Evolutionary conservation across 2,797 vertebrate species (phyloP), one percentile per base, ranked within the genome.

Genomic region (Halcyon leucocephala): DNA sequence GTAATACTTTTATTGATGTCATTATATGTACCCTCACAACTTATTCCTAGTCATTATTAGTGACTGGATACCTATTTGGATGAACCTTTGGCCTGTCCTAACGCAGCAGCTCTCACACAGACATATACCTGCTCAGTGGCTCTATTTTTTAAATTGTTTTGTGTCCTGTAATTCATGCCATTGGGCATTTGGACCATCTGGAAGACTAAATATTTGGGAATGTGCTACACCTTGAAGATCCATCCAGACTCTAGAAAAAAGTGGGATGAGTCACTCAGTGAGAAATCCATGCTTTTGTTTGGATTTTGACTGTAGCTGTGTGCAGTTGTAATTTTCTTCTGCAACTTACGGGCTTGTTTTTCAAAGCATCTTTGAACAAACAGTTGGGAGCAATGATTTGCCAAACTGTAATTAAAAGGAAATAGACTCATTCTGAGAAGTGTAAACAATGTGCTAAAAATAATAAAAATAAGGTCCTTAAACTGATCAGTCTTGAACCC

Each of bases 321-420:
- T 73, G 66, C 62, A 66, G 58, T 90, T 82, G 58, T 48, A 54
- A 65, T 96, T 74, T 93, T 71, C 76, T 71, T 91, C 70, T 81
- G 33, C 35, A 88, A 93, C 89, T 90, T 91, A 39, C 69, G 74
- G 61, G 39, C 66, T 94, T 93, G 66, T 95, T 95, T 96, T 95
- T 91, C 44, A 46, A 74, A 89, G 66, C 15, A 41, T 86, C 74
- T 93, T 94, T 82, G 96, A 93, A 66, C 41, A 92, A 94, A 92
- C 85, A 93, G 89, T 95, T 94, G 92, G 89, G 89, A 93, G 91
- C 80, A 84, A 55, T 73, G 89, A 84, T 88, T 96, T 96, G 96
- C 93, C 94, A 97, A 95, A 95, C 70, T 95, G 80, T 84, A 95
- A 95, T 97, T 96, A 94, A 91, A 96, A 95, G 85, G 87, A 96